Conservation (phyloP, 2,888 invertebrate genomes). For the Dynastes grantii region DNA sequence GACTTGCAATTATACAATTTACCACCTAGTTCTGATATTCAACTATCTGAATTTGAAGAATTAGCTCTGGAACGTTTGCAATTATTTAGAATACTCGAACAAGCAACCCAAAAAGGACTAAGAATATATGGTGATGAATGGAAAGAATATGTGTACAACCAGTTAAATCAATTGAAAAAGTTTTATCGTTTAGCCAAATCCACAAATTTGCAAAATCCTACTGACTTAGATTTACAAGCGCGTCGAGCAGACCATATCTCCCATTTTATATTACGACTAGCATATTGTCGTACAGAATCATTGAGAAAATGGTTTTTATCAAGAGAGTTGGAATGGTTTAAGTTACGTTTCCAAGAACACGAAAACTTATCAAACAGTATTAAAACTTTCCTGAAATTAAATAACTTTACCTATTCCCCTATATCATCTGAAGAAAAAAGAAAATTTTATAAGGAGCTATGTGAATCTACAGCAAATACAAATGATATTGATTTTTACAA, state of each 20-base stretch:
- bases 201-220: conserved; percentile 72
- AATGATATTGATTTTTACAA: conserved; percentile 81
- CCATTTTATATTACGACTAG: conserved; percentile 93
- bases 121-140: conserved; percentile 79
- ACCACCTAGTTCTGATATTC: conserved; percentile 83
- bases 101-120: conserved; percentile 78
- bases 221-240: conserved; percentile 77
- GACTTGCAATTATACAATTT: conserved; percentile 85
- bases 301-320: conserved; percentile 90
- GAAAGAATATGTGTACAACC: conserved; percentile 76
- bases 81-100: conserved; percentile 84
- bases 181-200: conserved; percentile 77
- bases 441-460: conserved; percentile 75
- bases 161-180: conserved; percentile 80
- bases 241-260: conserved; percentile 89
- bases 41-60: conserved; percentile 89
- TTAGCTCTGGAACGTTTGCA: conserved; percentile 88
- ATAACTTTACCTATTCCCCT: conserved; percentile 79
- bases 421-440: conserved; percentile 81
- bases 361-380: conserved; percentile 74
- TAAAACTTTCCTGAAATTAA: conserved; percentile 78
- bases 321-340: conserved; percentile 92
- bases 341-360: conserved; percentile 81
- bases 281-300: conserved; percentile 92
- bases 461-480: conserved; percentile 74